A percentile compares a stretch with the other conserved stretches of the same genome.
These are phyloP conservation scores for Nomada lathburiana DNA, from an alignment of 2,888 invertebrate species.

Conservation along the genomic window DNA sequence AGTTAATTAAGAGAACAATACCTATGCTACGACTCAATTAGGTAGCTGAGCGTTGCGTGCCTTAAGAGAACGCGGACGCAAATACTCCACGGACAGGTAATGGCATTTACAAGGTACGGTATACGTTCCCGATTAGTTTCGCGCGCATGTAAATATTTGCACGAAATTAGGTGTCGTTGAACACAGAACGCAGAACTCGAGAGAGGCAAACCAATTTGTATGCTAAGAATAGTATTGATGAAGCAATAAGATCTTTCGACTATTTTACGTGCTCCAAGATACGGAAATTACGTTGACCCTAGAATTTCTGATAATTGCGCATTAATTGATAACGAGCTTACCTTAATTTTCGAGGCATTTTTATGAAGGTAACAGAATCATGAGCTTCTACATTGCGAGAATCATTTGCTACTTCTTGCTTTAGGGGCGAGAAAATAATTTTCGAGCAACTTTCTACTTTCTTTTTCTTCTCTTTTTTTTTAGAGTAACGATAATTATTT, in stretches of 20 bases:
- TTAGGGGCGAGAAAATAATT: no score
- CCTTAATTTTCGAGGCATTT: no score
- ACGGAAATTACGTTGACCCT: constrained; percentile 34
- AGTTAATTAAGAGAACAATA: constrained; percentile 31
- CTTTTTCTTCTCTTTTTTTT: no score
- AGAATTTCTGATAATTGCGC: constrained; percentile 9
- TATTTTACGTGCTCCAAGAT: not conserved
- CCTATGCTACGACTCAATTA: constrained; percentile 37
- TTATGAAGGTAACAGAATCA: no score
- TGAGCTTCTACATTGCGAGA: no score
- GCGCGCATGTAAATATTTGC: constrained; percentile 24
- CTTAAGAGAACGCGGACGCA: not conserved
- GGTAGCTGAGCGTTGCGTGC: constrained; percentile 2
- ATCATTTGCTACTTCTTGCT: no score
- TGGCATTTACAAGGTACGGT: not conserved
- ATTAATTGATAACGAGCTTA: not conserved
- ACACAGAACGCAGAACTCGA: constrained; percentile 12
- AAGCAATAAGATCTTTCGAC: constrained; percentile 10
- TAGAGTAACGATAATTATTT: no score
- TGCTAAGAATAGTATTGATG: not conserved
- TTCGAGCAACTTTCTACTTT: no score
- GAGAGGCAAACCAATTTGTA: constrained; percentile 27
- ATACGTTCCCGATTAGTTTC: not conserved
- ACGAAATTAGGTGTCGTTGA: constrained; percentile 29
- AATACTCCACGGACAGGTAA: constrained; percentile 9